Base-by-base conservation (phyloP, 2,888 invertebrate species). In the Mimumesa dahlbomi region DNA sequence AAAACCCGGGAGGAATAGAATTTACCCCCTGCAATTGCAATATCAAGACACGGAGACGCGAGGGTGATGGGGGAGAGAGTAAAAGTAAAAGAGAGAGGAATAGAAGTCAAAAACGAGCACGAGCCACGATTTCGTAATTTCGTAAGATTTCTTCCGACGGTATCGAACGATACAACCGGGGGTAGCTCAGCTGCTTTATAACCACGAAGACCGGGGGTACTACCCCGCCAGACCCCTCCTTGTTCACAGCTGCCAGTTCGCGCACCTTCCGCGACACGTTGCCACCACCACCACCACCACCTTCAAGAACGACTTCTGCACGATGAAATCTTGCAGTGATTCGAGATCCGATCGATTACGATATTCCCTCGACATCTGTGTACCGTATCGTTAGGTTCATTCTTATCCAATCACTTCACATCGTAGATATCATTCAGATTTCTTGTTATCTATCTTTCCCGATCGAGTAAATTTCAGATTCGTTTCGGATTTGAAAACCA, bases 181-280 rank as follows among this genome's bases (percentile, higher is more conserved):
- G 79, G 79, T 81, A 79, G 72, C 77, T 83, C 83, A 83, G 83
- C 83, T 83, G 83, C 83, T 82, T 82, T 75, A 72, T 74, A n/a
- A 75, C 52, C 74, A 68, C 80, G 73, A 75, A 80, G 75, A 77
- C 75, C 65, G 69, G 75, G 85, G 84, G 85, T 82, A 54, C 34
- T 78, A 72, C n/a, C 70, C 34, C 79, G 73, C n/a, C 70, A 66
- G 75, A 84, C 85, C 85, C 85, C 82, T 63, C 38, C 79, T 80
- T 67, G 73, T 57, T 67, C 61, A 81, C 85, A 85, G 84, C 85
- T 85, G 85, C 78, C 61, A 25, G 57, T 79, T 79, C 75, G 62
- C 64, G 69, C 82, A 79, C 82, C 77, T 75, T 77, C 73, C 36
- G 64, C 22, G 42, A 50, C 71, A 49, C 65, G 52, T 59, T 40